Conservation (phyloP, 2,113 vertebrate genomes). For the Hippocampus barbouri region DNA sequence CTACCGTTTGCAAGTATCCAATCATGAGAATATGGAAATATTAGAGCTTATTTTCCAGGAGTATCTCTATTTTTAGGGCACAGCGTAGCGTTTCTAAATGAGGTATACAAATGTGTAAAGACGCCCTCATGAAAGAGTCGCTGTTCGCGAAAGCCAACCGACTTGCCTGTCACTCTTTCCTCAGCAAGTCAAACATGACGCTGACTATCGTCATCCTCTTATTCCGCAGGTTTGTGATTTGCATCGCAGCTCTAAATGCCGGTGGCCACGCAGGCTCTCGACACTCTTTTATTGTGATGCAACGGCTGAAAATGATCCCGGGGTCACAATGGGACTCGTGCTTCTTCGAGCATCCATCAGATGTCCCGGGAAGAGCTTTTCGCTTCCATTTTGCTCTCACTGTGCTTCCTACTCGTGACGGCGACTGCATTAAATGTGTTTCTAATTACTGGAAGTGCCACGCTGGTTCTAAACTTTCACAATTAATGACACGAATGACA, state of each 20-base stretch:
- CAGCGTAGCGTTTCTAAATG: constrained; percentile 14
- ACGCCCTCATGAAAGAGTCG: constrained; percentile 43
- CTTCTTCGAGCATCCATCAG: background rate
- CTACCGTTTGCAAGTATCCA: constrained; percentile 15
- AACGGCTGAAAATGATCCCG: constrained; percentile 12
- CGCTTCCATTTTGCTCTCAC: background rate
- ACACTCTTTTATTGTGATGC: constrained; percentile 1
- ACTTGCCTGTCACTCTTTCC: constrained; percentile 45
- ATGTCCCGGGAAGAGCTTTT: background rate
- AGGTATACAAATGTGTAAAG: constrained; percentile 27
- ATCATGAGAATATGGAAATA: constrained; percentile 47
- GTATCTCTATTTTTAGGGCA: constrained; percentile 44
- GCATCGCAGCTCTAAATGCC: background rate
- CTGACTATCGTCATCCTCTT: constrained; percentile 5
- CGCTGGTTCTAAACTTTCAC: background rate
- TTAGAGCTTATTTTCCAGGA: constrained; percentile 34
- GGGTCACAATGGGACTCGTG: constrained; percentile 2
- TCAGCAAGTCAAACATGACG: constrained; percentile 19
- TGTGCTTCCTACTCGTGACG: background rate
- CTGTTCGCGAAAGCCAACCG: constrained; percentile 17
- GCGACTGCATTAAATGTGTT: background rate
- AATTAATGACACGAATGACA: background rate
- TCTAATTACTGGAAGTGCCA: background rate
- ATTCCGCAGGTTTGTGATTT: constrained; percentile 10
- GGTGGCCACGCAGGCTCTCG: background rate